Base-by-base conservation (phyloP, 2,888 invertebrate genomes). In the Augochlorella aurata region DNA sequence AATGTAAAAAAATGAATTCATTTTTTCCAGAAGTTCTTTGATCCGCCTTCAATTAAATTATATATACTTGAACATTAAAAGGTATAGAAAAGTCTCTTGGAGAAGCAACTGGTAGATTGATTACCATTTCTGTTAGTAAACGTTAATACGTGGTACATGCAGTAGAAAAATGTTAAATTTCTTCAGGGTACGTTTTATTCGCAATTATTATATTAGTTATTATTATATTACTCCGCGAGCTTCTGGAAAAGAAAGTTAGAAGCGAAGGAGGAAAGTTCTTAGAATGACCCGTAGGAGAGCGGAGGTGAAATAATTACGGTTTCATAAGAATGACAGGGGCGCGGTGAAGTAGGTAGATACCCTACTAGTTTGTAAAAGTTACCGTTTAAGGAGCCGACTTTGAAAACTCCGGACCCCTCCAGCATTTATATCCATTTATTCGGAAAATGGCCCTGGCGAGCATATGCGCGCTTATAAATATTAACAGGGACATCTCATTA, bases 401-500 rank as follows among this genome's bases (percentile, higher is more conserved):
- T 61, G 67, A 66, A 63, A 65, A 82, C 79, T 76, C 70, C 66
- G 12, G 63, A 12, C 47, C 54, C 54, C 77, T 58, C 29, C 63
- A 18, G 66, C 79, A 79, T 88, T 85, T 83, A 66, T 81, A 79
- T 79, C 74, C 78, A 87, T 86, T 85, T 85, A 82, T 81, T 81
- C 74, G 44, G 81, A 68, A 74, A 80, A 76, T 75, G 73, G 79
- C 49, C 72, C 63, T 66, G 52, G 68, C 21, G 74, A 83, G 85
- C 87, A 78, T 81, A 85, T 81, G 83, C 83, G 69, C 73, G 79
- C 84, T 89, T 86, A 90, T 91, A 91, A 91, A 90, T 91, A 91
- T 90, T 90, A 91, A 90, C 84, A 88, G 82, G 85, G 87, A 88
- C 88, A 82, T 89, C 88, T 91, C 90, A 90, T 91, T 91, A 90